Evolutionary conservation across 2,888 invertebrate genomes (phyloP).

Genomic region (Orthonevra nobilis): DNA sequence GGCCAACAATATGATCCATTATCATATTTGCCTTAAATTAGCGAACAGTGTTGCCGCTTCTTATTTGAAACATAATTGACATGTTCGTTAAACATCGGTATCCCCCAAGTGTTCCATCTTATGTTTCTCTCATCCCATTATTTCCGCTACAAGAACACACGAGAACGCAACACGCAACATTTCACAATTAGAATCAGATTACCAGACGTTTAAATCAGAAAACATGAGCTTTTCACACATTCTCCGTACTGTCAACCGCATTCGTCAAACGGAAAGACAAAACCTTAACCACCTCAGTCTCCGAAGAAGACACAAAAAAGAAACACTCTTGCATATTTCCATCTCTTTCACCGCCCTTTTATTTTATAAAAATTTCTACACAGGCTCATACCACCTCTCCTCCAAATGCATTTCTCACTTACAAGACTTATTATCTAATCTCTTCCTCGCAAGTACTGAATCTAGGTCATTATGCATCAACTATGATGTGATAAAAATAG

Average conservation of each 20-base stretch:
- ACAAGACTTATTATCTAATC: conserved; percentile 70
- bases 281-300: not conserved
- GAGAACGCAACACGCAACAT: conserved; percentile 31
- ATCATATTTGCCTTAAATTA: no score
- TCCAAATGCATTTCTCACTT: conserved; percentile 67
- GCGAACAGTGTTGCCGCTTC: no score
- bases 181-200: conserved; percentile 46
- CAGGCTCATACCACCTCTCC: conserved; percentile 40
- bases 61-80: no score
- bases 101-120: not conserved
- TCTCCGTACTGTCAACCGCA: conserved; percentile 17
- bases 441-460: conserved; percentile 64
- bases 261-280: conserved; percentile 8
- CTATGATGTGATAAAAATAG: conserved; percentile 70
- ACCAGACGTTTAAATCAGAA: conserved; percentile 32
- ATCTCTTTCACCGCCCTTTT: conserved; percentile 56
- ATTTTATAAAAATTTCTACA: not conserved
- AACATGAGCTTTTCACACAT: conserved; percentile 34
- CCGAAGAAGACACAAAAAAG: no score
- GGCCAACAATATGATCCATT: no score
- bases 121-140: not conserved
- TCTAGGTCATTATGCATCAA: conserved; percentile 71
- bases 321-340: conserved; percentile 27
- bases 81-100: no score
- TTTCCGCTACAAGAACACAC: not conserved